Evolutionary conservation across 2,888 invertebrate genomes (phyloP).

Genomic region (Erebia palarica): DNA sequence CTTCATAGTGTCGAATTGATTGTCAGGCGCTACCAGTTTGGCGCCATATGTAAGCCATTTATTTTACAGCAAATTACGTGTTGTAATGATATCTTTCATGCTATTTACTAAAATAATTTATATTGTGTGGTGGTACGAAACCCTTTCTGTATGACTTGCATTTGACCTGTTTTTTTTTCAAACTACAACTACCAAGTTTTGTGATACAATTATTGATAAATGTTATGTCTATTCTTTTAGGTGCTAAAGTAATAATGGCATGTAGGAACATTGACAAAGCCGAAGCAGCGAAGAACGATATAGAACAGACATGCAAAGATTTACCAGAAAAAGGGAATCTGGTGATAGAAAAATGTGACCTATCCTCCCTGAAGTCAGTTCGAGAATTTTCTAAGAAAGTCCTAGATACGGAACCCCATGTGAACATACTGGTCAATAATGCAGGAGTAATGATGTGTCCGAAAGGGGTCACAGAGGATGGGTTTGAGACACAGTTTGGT

Average conservation of each 20-base stretch:
- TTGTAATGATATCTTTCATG: neutral
- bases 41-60: too few species aligned
- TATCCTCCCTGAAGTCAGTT: conserved; percentile 83
- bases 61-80: too few species aligned
- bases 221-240: conserved; percentile 48
- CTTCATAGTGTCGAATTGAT: too few species aligned
- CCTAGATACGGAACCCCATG: conserved; percentile 79
- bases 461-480: conserved; percentile 84
- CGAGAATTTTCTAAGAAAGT: conserved; percentile 81
- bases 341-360: conserved; percentile 80
- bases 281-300: conserved; percentile 80
- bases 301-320: conserved; percentile 68
- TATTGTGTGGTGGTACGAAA: too few species aligned
- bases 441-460: conserved; percentile 89
- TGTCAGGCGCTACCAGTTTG: too few species aligned
- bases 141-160: too few species aligned
- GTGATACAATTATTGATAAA: too few species aligned
- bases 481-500: conserved; percentile 87
- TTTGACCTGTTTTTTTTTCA: too few species aligned
- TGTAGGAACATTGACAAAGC: conserved; percentile 80
- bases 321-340: conserved; percentile 72
- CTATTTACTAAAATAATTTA: too few species aligned
- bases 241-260: conserved; percentile 82
- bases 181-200: too few species aligned
- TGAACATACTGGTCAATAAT: conserved; percentile 87